Percentiles rank a stretch among this genome's conserved stretches.
phyloP scores from a whole-genome alignment of 2,888 invertebrate genomes.

The Cephus spinipes region DNA sequence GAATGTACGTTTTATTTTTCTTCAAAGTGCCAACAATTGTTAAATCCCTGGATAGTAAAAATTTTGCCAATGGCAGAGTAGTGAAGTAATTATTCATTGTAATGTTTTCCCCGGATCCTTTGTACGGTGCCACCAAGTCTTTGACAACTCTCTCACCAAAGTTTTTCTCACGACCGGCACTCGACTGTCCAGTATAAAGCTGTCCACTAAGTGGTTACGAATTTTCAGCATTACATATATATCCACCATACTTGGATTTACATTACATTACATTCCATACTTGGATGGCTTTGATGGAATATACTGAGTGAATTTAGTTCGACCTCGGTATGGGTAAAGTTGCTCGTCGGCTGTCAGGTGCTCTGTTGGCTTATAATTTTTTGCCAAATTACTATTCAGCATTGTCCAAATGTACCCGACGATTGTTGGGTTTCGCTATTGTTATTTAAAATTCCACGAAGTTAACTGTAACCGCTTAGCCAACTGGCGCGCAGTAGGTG shows the following conservation, averaged over 20 bases:
- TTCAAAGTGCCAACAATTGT: slow-evolving; percentile 33
- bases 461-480: too few relatives aligned
- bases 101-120: slow-evolving; percentile 43
- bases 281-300: slow-evolving; percentile 45
- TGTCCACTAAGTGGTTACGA: slow-evolving; percentile 39
- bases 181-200: slow-evolving; percentile 40
- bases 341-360: slow-evolving; percentile 50
- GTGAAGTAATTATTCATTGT: slow-evolving; percentile 38
- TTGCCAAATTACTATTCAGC: slow-evolving; percentile 45
- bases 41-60: slow-evolving; percentile 35
- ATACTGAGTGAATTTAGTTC: slow-evolving; percentile 46
- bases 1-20: slow-evolving; percentile 29
- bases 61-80: slow-evolving; percentile 31
- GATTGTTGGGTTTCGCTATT: too few relatives aligned
- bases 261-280: too few relatives aligned
- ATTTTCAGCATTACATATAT: slow-evolving; percentile 43
- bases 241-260: slow-evolving; percentile 51
- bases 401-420: slow-evolving; percentile 38
- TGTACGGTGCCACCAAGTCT: slow-evolving; percentile 39
- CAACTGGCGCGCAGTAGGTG: too few relatives aligned
- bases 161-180: slow-evolving; percentile 39
- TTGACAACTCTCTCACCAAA: slow-evolving; percentile 47
- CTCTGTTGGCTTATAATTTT: slow-evolving; percentile 42
- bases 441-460: too few relatives aligned
- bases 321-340: slow-evolving; percentile 44